phyloP scores from a whole-genome alignment of 2,113 vertebrate species.

The Thalassarche chlororhynchos region DNA sequence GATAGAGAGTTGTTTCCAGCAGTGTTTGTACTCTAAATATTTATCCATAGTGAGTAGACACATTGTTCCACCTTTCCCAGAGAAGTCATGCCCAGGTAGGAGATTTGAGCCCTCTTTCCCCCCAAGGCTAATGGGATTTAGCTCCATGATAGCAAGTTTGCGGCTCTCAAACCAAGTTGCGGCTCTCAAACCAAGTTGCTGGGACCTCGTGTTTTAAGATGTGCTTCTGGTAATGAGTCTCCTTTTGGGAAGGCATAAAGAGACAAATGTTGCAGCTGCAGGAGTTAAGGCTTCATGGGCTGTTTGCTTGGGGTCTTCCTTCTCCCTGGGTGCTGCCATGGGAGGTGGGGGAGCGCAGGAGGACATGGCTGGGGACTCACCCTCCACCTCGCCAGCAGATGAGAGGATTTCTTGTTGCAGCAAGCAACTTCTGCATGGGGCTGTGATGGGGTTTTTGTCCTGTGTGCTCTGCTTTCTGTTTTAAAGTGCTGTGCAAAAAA shows the following conservation, averaged over 20 bases:
- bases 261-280: background rate
- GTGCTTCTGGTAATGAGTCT: background rate
- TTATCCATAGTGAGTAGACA: background rate
- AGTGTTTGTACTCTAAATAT: background rate
- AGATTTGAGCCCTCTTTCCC: background rate
- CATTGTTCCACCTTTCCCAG: background rate
- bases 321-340: background rate
- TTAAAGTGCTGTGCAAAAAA: background rate
- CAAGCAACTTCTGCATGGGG: background rate
- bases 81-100: background rate
- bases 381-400: rapidly evolving
- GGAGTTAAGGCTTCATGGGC: background rate
- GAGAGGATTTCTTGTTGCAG: background rate
- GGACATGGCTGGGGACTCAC: background rate
- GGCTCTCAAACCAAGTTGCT: background rate
- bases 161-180: background rate
- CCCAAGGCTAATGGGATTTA: background rate
- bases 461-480: background rate
- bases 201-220: background rate
- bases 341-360: background rate
- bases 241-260: background rate
- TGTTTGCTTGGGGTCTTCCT: background rate
- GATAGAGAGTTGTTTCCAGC: slow-evolving; percentile 13
- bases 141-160: background rate
- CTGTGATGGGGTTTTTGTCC: background rate